Conservation (phyloP, 1,140 invertebrate species). For the Venturia canescens region DNA sequence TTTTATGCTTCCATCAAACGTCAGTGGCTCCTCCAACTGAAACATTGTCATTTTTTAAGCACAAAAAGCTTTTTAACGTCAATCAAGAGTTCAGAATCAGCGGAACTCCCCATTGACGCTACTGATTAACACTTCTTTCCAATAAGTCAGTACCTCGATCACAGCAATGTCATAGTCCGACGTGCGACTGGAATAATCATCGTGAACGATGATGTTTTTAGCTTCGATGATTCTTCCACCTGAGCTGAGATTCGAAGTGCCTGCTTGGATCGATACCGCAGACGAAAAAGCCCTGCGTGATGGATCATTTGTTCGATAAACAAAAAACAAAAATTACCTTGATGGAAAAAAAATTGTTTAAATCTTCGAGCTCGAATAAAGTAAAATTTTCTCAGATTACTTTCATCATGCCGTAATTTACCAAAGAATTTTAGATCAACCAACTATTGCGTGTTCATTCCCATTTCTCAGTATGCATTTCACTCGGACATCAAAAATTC, state of each 20-base stretch:
- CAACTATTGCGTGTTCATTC: too few species aligned
- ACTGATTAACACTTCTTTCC: not conserved
- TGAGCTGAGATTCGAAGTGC: conserved; percentile 56
- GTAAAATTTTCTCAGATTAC: too few species aligned
- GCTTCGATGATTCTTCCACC: conserved; percentile 51
- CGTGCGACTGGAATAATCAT: conserved; percentile 56
- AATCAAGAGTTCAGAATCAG: not conserved
- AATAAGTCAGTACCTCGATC: conserved; percentile 55
- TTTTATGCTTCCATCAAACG: conserved; percentile 55
- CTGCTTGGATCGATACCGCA: conserved; percentile 53
- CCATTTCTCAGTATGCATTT: too few species aligned
- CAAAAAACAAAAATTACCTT: not conserved
- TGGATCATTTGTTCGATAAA: not conserved
- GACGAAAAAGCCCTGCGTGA: conserved; percentile 6
- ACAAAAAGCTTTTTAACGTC: conserved; percentile 17
- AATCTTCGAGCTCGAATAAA: too few species aligned
- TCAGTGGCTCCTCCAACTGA: conserved; percentile 63
- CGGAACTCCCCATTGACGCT: not conserved
- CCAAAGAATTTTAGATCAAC: too few species aligned
- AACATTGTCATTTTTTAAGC: conserved; percentile 21
- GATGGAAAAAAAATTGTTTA: not conserved
- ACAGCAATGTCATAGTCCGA: conserved; percentile 65
- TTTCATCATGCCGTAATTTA: too few species aligned
- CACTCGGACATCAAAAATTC: not conserved
- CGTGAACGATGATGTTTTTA: conserved; percentile 59